Base-by-base conservation (phyloP, 1,140 invertebrate species). In the Macrocentrus cingulum region DNA sequence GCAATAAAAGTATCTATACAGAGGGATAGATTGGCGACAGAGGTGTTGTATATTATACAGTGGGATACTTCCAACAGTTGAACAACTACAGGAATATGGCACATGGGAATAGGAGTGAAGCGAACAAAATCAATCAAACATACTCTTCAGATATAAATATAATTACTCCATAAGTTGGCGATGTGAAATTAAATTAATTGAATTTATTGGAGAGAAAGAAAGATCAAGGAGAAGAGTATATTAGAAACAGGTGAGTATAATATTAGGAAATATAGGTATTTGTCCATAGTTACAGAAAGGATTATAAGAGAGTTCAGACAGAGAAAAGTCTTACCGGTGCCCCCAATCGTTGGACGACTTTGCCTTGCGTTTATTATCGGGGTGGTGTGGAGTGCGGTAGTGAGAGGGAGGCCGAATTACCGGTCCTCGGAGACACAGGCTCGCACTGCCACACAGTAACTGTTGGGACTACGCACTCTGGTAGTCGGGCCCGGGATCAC, bases 381-480 rank as follows among this genome's bases (percentile, higher is more conserved):
- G 77, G 76, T 75, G 75, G 75, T 79, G 70, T 78, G 70, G 69
- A 74, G 77, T 80, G 76, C 74, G 76, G 75, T 76, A 75, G 70
- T 72, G 77, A 74, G 64, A 76, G 77, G 72, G 77, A 79, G 70
- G 71, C 73, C 76, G 76, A 73, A 66, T 79, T 77, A 80, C 70
- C 76, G 76, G 75, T 77, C 78, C 74, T 80, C 76, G 77, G 75
- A 79, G 77, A 77, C 66, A 76, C 76, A 78, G 77, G 76, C 67
- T 79, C 78, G 75, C 75, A 80, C 76, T 80, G 78, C 74, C 75
- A 80, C 74, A 79, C 77, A 67, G 75, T 79, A 69, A 80, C 77
- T 73, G 76, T 79, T 76, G 78, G 78, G 75, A 77, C 74, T 76
- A 77, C 66, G 75, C 68, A 78, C 68, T 74, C 77, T 80, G 74